phyloP scores from a whole-genome alignment of 2,113 vertebrate species.

The Cephalopholis sonnerati region DNA sequence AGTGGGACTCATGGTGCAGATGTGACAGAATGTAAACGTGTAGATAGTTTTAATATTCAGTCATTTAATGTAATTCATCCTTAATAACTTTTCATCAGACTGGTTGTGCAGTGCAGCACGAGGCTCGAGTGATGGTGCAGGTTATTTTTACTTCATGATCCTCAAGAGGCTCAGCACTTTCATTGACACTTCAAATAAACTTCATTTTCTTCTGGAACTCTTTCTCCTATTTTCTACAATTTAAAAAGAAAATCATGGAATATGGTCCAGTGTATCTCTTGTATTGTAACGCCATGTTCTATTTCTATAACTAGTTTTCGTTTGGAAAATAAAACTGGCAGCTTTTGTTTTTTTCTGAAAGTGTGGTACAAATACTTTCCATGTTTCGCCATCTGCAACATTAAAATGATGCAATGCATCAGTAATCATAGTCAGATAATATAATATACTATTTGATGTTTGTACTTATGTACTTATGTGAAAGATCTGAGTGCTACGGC shows the following conservation, averaged over 20 bases:
- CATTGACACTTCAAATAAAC: conserved; percentile 6
- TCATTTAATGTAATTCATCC: not conserved
- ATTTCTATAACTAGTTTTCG: not conserved
- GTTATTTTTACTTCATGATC: conserved; percentile 11
- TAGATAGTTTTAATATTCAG: not conserved
- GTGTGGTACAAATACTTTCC: no score
- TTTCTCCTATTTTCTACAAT: not conserved
- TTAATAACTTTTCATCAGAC: not conserved
- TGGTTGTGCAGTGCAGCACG: not conserved
- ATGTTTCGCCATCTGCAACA: no score
- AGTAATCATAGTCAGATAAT: no score
- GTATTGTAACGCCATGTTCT: not conserved
- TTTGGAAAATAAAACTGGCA: not conserved
- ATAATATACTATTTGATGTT: no score
- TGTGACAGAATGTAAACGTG: not conserved
- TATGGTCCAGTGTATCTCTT: not conserved
- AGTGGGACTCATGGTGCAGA: not conserved
- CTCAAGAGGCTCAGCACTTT: not conserved
- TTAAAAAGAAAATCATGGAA: not conserved
- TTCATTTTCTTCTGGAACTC: conserved; percentile 6
- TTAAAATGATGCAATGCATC: not conserved
- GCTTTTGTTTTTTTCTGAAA: no score
- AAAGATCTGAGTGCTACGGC: not conserved
- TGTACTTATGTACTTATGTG: not conserved
- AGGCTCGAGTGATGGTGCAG: not conserved